Evolutionary conservation across 2,888 invertebrate species (phyloP).

Genomic region (Cremastobaeus sp.): DNA sequence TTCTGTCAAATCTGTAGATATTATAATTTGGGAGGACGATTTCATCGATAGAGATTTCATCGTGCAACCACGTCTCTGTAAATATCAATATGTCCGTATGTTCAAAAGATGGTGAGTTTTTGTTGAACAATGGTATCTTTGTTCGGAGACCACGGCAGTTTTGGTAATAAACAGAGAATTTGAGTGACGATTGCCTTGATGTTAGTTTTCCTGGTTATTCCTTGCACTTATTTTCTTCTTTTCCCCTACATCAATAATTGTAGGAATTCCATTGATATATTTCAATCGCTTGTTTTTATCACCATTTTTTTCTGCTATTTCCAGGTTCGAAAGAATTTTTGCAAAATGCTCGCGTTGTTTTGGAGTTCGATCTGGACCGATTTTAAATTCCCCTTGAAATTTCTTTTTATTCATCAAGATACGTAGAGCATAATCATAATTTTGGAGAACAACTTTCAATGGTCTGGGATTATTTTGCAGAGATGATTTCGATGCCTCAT

Average conservation of each 20-base stretch:
- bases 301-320: too few species aligned
- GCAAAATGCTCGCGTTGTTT: not conserved
- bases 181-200: conserved; percentile 1
- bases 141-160: conserved; percentile 8
- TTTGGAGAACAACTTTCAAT: too few species aligned
- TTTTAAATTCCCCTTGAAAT: too few species aligned
- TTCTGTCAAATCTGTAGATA: not conserved
- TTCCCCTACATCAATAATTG: not conserved
- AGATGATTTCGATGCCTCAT: too few species aligned
- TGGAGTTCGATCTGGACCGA: too few species aligned
- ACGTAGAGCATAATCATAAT: too few species aligned
- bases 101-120: not conserved
- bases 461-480: too few species aligned
- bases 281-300: not conserved
- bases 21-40: not conserved
- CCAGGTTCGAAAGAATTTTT: not conserved
- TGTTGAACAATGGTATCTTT: conserved; percentile 2
- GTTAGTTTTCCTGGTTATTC: not conserved
- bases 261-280: conserved; percentile 6
- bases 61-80: conserved; percentile 5
- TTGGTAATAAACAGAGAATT: conserved; percentile 9
- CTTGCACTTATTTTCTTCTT: not conserved
- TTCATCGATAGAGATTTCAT: not conserved
- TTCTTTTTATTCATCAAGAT: too few species aligned
- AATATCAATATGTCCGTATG: conserved; percentile 3